Evolutionary conservation across 2,888 invertebrate species (phyloP).

Genomic region (Limnephilus auricula): DNA sequence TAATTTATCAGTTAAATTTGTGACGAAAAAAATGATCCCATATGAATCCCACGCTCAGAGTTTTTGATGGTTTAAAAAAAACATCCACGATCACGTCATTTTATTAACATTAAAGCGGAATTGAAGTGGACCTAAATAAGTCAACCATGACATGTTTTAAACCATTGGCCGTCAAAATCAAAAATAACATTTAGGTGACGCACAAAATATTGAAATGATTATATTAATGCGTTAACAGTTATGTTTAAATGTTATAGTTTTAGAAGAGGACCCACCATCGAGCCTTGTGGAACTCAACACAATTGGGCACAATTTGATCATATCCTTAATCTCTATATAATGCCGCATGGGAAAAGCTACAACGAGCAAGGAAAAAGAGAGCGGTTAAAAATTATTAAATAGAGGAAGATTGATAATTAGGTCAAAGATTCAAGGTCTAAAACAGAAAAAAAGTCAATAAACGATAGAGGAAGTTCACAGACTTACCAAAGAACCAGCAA

Average conservation of each 20-base stretch:
- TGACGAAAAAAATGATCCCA: too few species aligned
- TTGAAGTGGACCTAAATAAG: not conserved
- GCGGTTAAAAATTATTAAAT: not conserved
- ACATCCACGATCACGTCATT: too few species aligned
- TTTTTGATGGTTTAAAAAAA: too few species aligned
- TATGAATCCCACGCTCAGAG: not conserved
- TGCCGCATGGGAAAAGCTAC: not conserved
- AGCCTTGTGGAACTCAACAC: not conserved
- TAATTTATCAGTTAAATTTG: too few species aligned
- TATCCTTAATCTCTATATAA: not conserved
- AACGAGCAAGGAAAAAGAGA: not conserved
- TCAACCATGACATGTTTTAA: not conserved
- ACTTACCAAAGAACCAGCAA: conserved; percentile 80
- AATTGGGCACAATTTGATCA: not conserved
- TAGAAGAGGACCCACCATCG: not conserved
- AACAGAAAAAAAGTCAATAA: not conserved
- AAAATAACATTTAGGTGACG: too few species aligned
- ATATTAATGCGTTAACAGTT: too few species aligned
- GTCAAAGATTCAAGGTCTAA: not conserved
- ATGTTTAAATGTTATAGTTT: not conserved
- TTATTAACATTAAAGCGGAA: too few species aligned
- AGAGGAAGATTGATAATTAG: not conserved
- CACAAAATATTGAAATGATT: too few species aligned
- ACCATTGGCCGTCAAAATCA: too few species aligned
- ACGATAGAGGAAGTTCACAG: not conserved